Evolutionary conservation across 2,888 invertebrate genomes (phyloP).

Genomic region (Marronus borbonicus): DNA sequence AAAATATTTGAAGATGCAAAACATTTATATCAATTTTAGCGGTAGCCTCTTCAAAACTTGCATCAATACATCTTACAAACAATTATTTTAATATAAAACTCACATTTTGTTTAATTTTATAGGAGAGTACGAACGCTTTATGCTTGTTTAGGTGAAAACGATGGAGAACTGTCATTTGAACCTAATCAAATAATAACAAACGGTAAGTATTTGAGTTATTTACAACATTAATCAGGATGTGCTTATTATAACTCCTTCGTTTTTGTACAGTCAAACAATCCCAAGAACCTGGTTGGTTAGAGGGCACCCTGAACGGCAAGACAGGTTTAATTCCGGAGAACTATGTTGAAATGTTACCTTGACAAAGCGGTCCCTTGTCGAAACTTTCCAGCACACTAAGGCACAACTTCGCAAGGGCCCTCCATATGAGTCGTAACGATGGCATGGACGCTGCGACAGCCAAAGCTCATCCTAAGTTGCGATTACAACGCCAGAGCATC

Average conservation of each 20-base stretch:
- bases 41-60: no score
- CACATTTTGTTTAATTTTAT: conserved; percentile 52
- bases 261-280: conserved; percentile 82
- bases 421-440: conserved; percentile 64
- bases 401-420: conserved; percentile 65
- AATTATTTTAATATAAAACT: no score
- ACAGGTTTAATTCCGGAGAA: conserved; percentile 96
- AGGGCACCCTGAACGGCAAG: conserved; percentile 93
- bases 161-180: conserved; percentile 97
- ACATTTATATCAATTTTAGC: no score
- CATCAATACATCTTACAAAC: no score
- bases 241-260: no score
- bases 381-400: conserved; percentile 66
- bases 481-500: conserved; percentile 65
- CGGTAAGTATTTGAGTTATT: conserved; percentile 76
- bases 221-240: no score
- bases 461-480: conserved; percentile 55
- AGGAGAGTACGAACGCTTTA: conserved; percentile 95
- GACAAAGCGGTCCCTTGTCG: conserved; percentile 68
- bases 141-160: conserved; percentile 96
- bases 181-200: conserved; percentile 98
- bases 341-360: conserved; percentile 92
- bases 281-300: conserved; percentile 97
- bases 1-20: no score
- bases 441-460: conserved; percentile 56